phyloP scores from a whole-genome alignment of 1,140 invertebrate genomes.

The Pseudomyrmex dendroicus region DNA sequence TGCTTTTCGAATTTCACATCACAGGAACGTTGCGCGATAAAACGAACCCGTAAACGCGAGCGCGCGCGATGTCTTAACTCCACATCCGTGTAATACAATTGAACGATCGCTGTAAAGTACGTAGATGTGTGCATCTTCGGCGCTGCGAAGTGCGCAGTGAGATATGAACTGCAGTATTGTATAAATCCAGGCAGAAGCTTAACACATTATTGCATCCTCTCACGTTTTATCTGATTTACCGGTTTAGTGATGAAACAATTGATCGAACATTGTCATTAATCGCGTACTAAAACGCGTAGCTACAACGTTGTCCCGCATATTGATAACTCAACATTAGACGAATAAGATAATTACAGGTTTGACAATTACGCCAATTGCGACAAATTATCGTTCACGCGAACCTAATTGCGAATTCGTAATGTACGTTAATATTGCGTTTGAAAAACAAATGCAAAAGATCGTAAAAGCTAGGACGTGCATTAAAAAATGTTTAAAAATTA shows the following conservation, averaged over 20 bases:
- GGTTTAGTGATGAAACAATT: constrained; percentile 3
- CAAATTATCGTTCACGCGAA: neutral
- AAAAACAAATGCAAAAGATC: neutral
- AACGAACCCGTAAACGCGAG: neutral
- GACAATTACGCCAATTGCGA: neutral
- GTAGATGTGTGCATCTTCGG: neutral
- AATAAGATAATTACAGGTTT: neutral
- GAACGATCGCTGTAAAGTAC: constrained; percentile 9
- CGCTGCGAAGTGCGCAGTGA: neutral
- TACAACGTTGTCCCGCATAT: neutral
- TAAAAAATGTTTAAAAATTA: neutral
- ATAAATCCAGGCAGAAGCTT: neutral
- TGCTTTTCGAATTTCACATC: neutral
- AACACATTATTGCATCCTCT: neutral
- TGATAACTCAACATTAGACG: neutral
- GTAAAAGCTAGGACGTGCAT: neutral
- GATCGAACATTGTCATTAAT: constrained; percentile 19
- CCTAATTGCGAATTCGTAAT: neutral
- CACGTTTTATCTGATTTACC: constrained; percentile 16
- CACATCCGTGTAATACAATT: neutral
- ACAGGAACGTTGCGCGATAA: constrained; percentile 3
- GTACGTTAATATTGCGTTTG: neutral
- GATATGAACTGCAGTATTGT: neutral
- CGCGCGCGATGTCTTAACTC: constrained; percentile 7
- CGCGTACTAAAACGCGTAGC: constrained; percentile 1